Evolutionary conservation across 1,140 invertebrate species (phyloP), one percentile per base, ranked within the genome.

Genomic region (Sweltsa coloradensis): DNA sequence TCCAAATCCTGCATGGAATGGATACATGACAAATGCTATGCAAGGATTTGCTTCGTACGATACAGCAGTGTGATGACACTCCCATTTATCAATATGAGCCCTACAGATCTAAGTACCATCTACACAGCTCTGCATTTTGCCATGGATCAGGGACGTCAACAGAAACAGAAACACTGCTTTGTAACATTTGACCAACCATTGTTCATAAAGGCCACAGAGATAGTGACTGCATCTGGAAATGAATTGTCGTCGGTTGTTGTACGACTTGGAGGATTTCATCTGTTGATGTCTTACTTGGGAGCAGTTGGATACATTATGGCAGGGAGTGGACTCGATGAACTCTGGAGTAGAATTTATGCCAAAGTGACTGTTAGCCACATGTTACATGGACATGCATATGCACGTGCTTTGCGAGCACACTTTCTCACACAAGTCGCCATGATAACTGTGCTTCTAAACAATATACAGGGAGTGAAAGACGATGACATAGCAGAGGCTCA

Each of bases 191-290:
- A 59, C 45, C 53, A 52, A 39, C 57, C 53, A 9, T 34, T 57
- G 6, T 69, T 65, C 54, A 51, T 51, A 7, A 69, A 69, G 64
- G 64, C 65, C 36, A 58, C 58, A 42, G 61, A 66, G 59, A 67
- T 68, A 23, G 53, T 66, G 53, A 39, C 39, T 26, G 16, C 31
- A 41, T 24, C 44, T 39, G 16, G 36, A 45, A 42, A 49, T 22
- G 37, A 23, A 3, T 36, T 57, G 9, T 50, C 47, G 6, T 47
- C 50, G n/a, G 19, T 56, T 41, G 27, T 55, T 44, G 19, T 44
- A 3, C 50, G 55, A 39, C 47, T 60, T 25, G 56, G 59, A 23
- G 57, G 57, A 40, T 64, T 63, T 51, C 58, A 67, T 46, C 39
- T 65, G 25, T 51, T 63, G 2, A 63, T 65, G 60, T 65, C 57